These are phyloP conservation scores for Sebastes oblongus DNA, from an alignment of 2,797 vertebrate species.

Conservation along the genomic window DNA sequence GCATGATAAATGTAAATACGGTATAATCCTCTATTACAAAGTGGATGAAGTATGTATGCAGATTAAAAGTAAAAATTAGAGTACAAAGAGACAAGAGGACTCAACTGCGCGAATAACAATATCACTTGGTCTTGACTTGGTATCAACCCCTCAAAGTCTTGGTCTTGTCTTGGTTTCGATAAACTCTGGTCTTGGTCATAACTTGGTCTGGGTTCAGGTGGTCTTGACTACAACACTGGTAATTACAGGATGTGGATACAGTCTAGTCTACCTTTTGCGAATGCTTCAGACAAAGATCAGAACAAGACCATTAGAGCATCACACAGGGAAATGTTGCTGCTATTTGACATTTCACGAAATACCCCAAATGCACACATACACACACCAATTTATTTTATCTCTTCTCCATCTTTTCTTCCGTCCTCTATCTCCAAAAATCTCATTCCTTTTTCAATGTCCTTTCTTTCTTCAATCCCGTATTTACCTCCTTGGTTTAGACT, in stretches of 20 bases:
- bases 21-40: background rate
- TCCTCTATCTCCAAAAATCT: background rate
- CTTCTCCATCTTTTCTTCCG: background rate
- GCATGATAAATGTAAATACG: background rate
- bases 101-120: too few relatives aligned
- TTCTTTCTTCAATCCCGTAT: too few relatives aligned
- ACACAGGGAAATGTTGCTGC: background rate
- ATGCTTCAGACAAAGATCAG: background rate
- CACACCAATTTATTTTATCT: background rate
- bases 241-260: background rate
- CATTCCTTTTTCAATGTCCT: background rate
- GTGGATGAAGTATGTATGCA: background rate
- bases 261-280: background rate
- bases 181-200: too few relatives aligned
- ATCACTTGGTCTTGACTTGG: too few relatives aligned
- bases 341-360: background rate
- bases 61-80: background rate
- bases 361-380: background rate
- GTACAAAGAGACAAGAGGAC: background rate
- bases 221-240: too few relatives aligned
- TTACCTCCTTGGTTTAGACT: background rate
- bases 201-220: too few relatives aligned
- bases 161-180: too few relatives aligned
- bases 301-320: background rate
- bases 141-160: too few relatives aligned